Conservation (phyloP, 2,797 vertebrate species). For the Picus viridis region DNA sequence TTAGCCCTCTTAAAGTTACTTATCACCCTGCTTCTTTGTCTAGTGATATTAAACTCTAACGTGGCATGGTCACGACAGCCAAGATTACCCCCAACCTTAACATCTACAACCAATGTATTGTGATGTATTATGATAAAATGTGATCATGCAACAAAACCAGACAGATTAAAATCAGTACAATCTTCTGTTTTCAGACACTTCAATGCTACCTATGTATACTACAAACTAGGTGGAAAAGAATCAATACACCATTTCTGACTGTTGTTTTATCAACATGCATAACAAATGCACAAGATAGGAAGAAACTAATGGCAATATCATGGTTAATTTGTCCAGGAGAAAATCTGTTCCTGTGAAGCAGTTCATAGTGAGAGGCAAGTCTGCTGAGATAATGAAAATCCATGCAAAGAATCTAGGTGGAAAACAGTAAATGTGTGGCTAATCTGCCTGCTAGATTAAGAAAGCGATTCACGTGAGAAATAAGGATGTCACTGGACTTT, state of each 20-base stretch:
- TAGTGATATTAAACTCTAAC: too few species aligned
- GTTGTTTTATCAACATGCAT: neutral
- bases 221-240: neutral
- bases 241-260: neutral
- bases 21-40: too few species aligned
- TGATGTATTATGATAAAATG: neutral
- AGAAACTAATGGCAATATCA: neutral
- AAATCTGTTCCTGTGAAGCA: neutral
- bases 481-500: neutral
- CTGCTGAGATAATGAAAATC: neutral
- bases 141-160: neutral
- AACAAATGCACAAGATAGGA: neutral
- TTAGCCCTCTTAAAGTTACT: too few species aligned
- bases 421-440: neutral
- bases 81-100: too few species aligned
- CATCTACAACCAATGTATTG: too few species aligned
- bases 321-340: neutral
- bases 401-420: neutral
- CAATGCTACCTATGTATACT: neutral
- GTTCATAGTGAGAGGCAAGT: neutral
- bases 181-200: neutral
- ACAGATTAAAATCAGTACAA: neutral
- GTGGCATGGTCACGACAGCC: too few species aligned
- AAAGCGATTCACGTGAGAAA: neutral
- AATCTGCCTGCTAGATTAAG: neutral